Percentiles rank a stretch among this genome's conserved stretches.
Evolutionary conservation across 2,888 invertebrate genomes (phyloP).

Genomic region (Athalia cordata): DNA sequence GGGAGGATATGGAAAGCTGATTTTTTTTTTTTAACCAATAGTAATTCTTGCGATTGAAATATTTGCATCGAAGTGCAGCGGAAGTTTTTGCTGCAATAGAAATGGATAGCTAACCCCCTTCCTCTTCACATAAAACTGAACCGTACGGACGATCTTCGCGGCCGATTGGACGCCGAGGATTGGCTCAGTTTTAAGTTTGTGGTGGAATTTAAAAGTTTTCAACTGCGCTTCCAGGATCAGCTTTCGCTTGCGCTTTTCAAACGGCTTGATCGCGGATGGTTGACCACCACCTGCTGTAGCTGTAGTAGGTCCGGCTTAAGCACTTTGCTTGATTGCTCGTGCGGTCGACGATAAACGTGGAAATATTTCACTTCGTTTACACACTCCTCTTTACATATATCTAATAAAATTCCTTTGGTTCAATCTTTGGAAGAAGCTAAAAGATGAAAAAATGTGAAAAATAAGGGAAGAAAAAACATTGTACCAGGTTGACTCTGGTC

Average conservation of each 20-base stretch:
- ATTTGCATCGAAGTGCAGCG: no score
- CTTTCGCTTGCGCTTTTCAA: conserved; percentile 22
- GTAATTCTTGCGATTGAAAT: background rate
- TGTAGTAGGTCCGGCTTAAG: background rate
- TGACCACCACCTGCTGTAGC: conserved; percentile 28
- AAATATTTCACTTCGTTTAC: conserved; percentile 10
- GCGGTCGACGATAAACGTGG: conserved; percentile 22
- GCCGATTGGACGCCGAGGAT: conserved; percentile 38
- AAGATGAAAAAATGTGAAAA: no score
- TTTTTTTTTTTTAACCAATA: background rate
- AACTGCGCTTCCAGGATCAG: conserved; percentile 33
- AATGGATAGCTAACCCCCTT: background rate
- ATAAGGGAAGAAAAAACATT: no score
- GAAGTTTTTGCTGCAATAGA: no score
- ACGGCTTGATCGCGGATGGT: conserved; percentile 34
- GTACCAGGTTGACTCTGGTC: no score
- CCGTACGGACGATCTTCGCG: background rate
- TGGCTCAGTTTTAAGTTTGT: conserved; percentile 34
- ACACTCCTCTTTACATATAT: conserved; percentile 3
- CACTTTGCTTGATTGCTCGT: conserved; percentile 35
- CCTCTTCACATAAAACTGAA: background rate
- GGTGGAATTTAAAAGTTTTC: conserved; percentile 40
- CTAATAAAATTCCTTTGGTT: background rate
- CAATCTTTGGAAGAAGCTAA: no score
- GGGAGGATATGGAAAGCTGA: background rate